Base-by-base conservation (phyloP, 2,113 vertebrate genomes). In the Neoarius graeffei region DNA sequence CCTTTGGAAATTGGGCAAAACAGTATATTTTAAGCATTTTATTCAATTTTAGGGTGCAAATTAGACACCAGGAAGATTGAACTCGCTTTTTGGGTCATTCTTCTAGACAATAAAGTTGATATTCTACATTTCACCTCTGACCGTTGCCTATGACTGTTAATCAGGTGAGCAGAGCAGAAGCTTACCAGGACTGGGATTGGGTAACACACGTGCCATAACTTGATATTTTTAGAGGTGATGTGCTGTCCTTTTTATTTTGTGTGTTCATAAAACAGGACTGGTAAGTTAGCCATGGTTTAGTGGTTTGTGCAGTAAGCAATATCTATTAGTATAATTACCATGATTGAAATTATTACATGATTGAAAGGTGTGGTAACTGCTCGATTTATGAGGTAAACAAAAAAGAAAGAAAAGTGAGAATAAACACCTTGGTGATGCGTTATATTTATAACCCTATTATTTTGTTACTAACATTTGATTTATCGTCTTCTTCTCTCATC, bases 171-270 rank as follows among this genome's bases (percentile, higher is more conserved):
- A 67, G 48, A 84, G 64, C 50, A 19, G 82, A n/a, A 50, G 48
- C 14, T 57, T 57, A 48, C 25, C 50, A 56, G 50, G 23, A 27
- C 64, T 20, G 14, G 25, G 25, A 83, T 67, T 67, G 62, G 23
- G 14, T 84, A 52, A 56, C 60, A 50, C 60, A 64, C 50, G 67
- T 54, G 30, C n/a, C 62, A 69, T 54, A 69, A 50, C 76, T 54
- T 67, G 48, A 11, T 79, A 67, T 80, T 86, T 56, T 86, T 81
- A 52, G 57, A 56, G 5, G 60, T 42, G 60, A 56, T 66, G 11
- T 52, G n/a, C 27, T 42, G 7, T 35, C 20, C 8, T 1, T 76
- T 35, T 42, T n/a, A 13, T 9, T 30, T 42, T 30, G 42, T n/a
- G 64, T 66, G 56, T 57, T 10, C 52, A 54, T 11, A 7, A 27